Conservation (phyloP, 2,888 invertebrate genomes). For the Sycophila texana region DNA sequence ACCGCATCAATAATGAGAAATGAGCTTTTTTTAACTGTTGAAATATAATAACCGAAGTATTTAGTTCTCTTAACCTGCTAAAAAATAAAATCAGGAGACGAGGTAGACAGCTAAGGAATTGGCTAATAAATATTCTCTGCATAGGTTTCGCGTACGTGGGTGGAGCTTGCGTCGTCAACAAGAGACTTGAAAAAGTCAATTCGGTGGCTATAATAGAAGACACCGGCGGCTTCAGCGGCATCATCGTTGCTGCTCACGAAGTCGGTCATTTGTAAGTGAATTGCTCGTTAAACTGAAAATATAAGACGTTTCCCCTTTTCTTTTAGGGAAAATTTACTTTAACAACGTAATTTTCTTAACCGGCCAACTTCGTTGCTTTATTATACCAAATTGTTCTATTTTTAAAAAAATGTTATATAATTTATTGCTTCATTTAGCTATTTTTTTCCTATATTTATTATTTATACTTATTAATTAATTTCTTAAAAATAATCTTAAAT, state of each 20-base stretch:
- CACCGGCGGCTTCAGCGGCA: slow-evolving; percentile 96
- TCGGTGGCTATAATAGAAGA: slow-evolving; percentile 97
- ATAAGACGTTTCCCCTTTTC: not conserved
- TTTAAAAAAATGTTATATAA: too few species aligned
- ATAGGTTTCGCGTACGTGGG: slow-evolving; percentile 97
- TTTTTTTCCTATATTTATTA: too few species aligned
- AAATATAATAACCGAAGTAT: slow-evolving; percentile 56
- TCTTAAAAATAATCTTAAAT: not conserved
- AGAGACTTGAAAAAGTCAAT: slow-evolving; percentile 95
- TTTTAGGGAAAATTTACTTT: not conserved
- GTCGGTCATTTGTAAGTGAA: slow-evolving; percentile 94
- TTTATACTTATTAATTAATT: not conserved
- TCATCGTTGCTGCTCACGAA: slow-evolving; percentile 97
- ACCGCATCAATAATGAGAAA: slow-evolving; percentile 41
- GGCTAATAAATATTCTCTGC: slow-evolving; percentile 58
- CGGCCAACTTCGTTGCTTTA: too few species aligned
- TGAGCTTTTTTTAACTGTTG: slow-evolving; percentile 58
- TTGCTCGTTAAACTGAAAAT: slow-evolving; percentile 3
- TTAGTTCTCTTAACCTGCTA: slow-evolving; percentile 53
- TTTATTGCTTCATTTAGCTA: too few species aligned
- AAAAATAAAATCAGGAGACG: slow-evolving; percentile 24
- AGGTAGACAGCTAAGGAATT: slow-evolving; percentile 29
- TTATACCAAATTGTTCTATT: too few species aligned
- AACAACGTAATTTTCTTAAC: too few species aligned
- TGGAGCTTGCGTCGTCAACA: slow-evolving; percentile 96